These are phyloP conservation scores for Lonchura striata DNA, from an alignment of 2,113 vertebrate genomes.

Conservation along the genomic window DNA sequence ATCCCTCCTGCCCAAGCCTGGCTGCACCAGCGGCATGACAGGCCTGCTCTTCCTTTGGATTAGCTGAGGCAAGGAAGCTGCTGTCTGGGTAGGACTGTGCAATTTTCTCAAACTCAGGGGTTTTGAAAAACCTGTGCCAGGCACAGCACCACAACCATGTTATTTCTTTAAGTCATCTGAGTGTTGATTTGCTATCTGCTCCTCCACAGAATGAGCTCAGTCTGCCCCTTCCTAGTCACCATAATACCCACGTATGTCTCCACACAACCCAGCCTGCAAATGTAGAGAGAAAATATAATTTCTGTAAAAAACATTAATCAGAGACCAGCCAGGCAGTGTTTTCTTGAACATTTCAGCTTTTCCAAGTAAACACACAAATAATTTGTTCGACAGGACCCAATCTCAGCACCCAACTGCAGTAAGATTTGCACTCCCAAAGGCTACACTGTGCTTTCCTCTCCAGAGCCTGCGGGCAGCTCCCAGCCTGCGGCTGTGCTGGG, in stretches of 20 bases:
- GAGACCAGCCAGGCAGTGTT: background rate
- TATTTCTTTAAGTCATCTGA: background rate
- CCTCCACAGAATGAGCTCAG: background rate
- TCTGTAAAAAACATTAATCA: background rate
- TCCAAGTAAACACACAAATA: conserved; percentile 18
- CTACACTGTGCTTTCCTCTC: background rate
- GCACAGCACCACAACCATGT: background rate
- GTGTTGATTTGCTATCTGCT: background rate
- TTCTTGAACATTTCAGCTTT: background rate
- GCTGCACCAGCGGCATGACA: fast-evolving
- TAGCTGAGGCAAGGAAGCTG: background rate
- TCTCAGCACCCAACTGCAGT: background rate
- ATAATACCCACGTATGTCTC: background rate
- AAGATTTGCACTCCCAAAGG: background rate
- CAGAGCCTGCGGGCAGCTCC: background rate
- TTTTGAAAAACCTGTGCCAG: background rate
- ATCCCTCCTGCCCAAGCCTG: background rate
- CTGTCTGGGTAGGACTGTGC: background rate
- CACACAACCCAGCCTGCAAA: background rate
- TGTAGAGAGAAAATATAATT: background rate
- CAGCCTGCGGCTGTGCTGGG: background rate
- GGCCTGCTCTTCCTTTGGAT: background rate
- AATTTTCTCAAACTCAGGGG: background rate
- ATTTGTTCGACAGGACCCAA: background rate
- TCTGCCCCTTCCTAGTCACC: background rate